A percentile compares a stretch with the other conserved stretches of the same genome.
Conservation (phyloP, 2,888 invertebrate genomes). For the Emesis furor region DNA sequence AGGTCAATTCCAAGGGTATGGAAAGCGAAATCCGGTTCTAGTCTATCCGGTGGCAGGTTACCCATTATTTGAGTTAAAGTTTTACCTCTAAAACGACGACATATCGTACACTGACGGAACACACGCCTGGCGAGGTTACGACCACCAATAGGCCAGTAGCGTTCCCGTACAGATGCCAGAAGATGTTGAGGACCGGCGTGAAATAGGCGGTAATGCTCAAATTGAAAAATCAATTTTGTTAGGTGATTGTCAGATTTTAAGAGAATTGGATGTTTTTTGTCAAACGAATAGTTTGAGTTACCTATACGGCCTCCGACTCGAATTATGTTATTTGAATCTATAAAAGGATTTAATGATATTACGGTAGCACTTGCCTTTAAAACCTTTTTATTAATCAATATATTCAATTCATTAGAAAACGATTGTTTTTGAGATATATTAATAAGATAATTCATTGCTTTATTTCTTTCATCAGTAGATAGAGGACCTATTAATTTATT, state of each 20-base stretch:
- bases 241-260: constrained; percentile 40
- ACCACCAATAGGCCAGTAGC: too few species aligned
- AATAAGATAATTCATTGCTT: too few species aligned
- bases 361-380: background rate
- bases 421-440: too few species aligned
- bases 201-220: constrained; percentile 34
- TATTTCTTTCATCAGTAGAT: too few species aligned
- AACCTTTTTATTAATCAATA: background rate
- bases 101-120: constrained; percentile 6
- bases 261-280: constrained; percentile 55
- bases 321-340: constrained; percentile 23
- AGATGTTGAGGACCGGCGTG: constrained; percentile 14
- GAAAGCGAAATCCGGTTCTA: constrained; percentile 26
- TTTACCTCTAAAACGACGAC: constrained; percentile 17
- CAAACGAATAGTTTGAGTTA: constrained; percentile 34
- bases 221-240: constrained; percentile 38
- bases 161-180: background rate
- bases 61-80: constrained; percentile 25
- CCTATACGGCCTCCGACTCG: constrained; percentile 60
- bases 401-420: background rate
- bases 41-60: background rate
- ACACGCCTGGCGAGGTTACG: background rate
- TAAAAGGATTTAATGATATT: background rate
- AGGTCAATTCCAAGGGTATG: constrained; percentile 25
- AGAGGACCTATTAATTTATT: too few species aligned